Conservation (phyloP, 2,888 invertebrate species). For the Biston betularia region DNA sequence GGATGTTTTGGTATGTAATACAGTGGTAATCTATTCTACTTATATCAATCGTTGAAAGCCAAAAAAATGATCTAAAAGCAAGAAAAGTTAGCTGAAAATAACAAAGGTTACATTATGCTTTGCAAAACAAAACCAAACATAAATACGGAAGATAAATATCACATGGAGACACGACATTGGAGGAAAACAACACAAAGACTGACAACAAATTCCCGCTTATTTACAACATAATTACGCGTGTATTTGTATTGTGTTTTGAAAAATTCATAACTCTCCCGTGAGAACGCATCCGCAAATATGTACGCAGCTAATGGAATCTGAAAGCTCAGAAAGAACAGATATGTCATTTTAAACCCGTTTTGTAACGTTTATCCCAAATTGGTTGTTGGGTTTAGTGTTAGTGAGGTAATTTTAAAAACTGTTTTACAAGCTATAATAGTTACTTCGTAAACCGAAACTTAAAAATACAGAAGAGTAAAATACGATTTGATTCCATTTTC, state of each 20-base stretch:
- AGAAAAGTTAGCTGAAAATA: not conserved
- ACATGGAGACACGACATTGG: not conserved
- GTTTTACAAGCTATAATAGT: no score
- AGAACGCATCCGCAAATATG: constrained; percentile 52
- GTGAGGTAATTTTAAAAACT: no score
- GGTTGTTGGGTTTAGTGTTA: not conserved
- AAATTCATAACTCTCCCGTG: constrained; percentile 46
- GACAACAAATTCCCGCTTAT: constrained; percentile 27
- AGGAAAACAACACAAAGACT: constrained; percentile 14
- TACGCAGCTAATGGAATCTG: constrained; percentile 55
- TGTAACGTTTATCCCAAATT: not conserved
- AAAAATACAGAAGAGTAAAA: no score
- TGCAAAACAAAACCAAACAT: not conserved
- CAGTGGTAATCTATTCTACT: no score
- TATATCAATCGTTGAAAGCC: not conserved
- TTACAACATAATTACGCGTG: constrained; percentile 31
- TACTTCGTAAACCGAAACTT: no score
- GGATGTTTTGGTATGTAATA: no score
- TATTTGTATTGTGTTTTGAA: constrained; percentile 51
- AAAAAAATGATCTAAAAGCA: not conserved
- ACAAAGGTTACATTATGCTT: not conserved
- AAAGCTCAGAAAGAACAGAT: constrained; percentile 18
- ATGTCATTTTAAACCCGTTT: constrained; percentile 17
- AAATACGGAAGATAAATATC: not conserved
- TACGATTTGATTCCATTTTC: no score